A percentile compares a stretch with the other conserved stretches of the same genome.
Evolutionary conservation across 2,113 vertebrate species (phyloP).

Genomic region (Sigmodon hispidus): DNA sequence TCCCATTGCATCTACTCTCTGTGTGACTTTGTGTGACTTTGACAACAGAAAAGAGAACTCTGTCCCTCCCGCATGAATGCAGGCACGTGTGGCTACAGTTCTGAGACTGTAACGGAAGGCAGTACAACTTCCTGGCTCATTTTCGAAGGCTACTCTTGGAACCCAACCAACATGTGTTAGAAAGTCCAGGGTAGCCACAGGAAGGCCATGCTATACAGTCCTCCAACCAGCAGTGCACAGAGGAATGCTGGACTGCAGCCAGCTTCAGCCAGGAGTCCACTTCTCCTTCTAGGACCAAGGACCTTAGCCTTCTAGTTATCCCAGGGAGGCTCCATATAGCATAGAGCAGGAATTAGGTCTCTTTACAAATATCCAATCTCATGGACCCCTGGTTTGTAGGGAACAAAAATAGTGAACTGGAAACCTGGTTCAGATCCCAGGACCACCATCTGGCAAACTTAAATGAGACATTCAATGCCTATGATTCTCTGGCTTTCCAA

Average conservation of each 20-base stretch:
- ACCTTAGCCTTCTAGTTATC: background rate
- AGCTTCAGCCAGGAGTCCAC: background rate
- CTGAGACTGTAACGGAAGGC: background rate
- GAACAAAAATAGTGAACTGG: background rate
- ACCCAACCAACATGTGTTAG: background rate
- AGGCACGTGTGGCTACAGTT: background rate
- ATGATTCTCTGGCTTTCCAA: background rate
- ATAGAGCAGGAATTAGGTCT: background rate
- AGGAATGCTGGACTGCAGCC: too few species aligned
- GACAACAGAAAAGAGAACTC: background rate
- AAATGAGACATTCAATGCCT: background rate
- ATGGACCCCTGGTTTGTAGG: background rate
- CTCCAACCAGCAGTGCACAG: background rate
- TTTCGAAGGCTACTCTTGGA: background rate
- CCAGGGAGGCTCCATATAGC: background rate
- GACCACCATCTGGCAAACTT: background rate
- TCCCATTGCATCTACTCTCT: background rate
- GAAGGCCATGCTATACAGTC: rapidly evolving
- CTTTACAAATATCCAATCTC: background rate
- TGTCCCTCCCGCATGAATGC: background rate
- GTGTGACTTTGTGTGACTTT: background rate
- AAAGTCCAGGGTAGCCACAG: background rate
- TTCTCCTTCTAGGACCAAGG: too few species aligned
- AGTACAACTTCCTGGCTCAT: background rate
- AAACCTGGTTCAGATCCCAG: background rate